Evolutionary conservation across 2,888 invertebrate genomes (phyloP), one percentile per base, ranked within the genome.

Genomic region (Drosophila kambysellisi): DNA sequence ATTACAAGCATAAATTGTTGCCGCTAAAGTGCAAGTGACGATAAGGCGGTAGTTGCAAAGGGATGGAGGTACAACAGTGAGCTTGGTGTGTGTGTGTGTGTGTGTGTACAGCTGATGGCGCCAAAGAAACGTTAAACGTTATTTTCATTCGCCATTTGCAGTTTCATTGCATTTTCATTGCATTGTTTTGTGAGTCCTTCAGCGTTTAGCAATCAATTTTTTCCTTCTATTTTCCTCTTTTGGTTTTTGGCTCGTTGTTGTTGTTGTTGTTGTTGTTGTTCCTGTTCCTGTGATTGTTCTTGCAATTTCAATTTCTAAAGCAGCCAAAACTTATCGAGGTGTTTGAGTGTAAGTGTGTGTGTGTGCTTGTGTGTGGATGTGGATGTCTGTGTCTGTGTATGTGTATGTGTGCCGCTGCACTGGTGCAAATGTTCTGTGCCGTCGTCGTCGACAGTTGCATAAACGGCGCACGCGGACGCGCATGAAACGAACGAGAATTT

Each of bases 41-140:
- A 76, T 66, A 81, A 64, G 35, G 70, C 29, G 46, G 52, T 20
- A 39, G 51, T 32, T n/a, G 33, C 25, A n/a, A 35, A 1, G 52
- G 25, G n/a, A 4, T 15, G 7, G 6, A 2, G 48, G 15, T 25
- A 2, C 46, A 25, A 4, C 15, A 25, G 25, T 46, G 25, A 25
- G 46, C 20, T 25, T 25, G 46, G 3, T 6, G n/a, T 6, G 53
- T 9, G 17, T 50, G 25, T 41, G 37, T 66, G 70, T 46, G 30
- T 12, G 29, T 66, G 70, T 46, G 30, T 12, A 25, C 51, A 51
- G 56, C 70, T 69, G 81, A 68, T 83, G 83, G 83, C 81, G 87
- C 76, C 83, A 79, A 86, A 83, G 81, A 70, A 86, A 83, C 84
- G 79, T 89, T 85, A 79, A 89, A 85, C 85, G 84, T 83, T 84